Base-by-base conservation (phyloP, 2,888 invertebrate species). In the Eulithis testata region DNA sequence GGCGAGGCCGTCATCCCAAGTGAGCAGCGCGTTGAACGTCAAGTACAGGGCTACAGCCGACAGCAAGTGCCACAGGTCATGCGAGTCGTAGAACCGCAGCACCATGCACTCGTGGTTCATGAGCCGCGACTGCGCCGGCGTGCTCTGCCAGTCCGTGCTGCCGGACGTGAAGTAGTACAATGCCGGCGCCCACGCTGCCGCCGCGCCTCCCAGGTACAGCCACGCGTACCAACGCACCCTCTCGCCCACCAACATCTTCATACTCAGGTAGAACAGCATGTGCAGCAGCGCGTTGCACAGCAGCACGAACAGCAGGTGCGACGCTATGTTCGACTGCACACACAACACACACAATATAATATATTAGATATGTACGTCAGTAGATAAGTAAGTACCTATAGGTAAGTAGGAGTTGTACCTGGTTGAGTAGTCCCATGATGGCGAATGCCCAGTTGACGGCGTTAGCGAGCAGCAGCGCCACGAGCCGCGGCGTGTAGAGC, bases 41-140 rank as follows among this genome's bases (percentile, higher is more conserved):
- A 97, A 95, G 84, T 96, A 97, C 93, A 97, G 95, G 62, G 96
- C 96, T 44, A 95, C 93, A 11, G 97, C 96, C n/a, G 97, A 97
- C 66, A 97, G 90, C 83, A 97, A 95, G 88, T 97, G 97, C 98
- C 98, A 98, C 73, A 98, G 94, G 84, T 98, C 98, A 88, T 98
- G 98, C 73, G 94, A 94, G 88, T 98, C 98, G 88, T 97, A 98
- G 89, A 98, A 98, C 67, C 95, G 89, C 69, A 85, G 77, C 77
- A 80, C 69, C 68, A 71, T 83, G 78, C 89, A 88, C 78, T 87
- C 85, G 82, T 89, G 90, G 81, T 90, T 90, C 68, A 60, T 68
- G 55, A 94, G 94, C 11, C 97, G 94, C 0, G 97, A 97, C 76
- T 94, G 93, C 4, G 98, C 97, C 27, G 98, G 96, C 36, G 96